Evolutionary conservation across 2,113 vertebrate species (phyloP).

Genomic region (Coptodon rendalli): DNA sequence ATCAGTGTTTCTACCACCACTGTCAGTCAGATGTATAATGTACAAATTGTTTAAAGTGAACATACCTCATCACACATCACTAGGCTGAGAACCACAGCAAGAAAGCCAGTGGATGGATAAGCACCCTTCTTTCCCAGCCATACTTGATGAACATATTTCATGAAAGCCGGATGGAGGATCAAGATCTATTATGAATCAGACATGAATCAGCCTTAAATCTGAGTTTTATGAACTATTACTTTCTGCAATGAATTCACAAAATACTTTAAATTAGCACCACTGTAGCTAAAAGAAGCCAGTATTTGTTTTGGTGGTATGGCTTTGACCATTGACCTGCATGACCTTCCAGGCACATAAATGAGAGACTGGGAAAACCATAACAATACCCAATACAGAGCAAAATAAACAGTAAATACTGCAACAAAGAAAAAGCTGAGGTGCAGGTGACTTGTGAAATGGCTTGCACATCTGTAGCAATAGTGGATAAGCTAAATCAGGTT

Average conservation of each 20-base stretch:
- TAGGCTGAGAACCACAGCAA: neutral
- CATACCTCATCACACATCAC: neutral
- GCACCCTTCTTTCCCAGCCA: neutral
- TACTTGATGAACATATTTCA: neutral
- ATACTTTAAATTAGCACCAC: neutral
- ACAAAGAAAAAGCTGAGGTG: neutral
- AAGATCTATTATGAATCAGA: conserved; percentile 16
- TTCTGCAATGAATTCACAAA: neutral
- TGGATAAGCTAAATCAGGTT: neutral
- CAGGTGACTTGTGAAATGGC: neutral
- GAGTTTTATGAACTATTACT: neutral
- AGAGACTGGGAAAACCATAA: neutral
- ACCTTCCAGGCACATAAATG: neutral
- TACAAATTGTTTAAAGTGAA: neutral
- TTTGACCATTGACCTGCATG: neutral
- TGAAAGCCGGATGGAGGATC: conserved; percentile 41
- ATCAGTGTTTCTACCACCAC: neutral
- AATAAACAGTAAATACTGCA: neutral
- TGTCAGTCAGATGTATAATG: neutral
- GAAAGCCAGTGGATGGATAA: neutral
- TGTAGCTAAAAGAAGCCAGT: neutral
- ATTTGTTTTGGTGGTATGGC: neutral
- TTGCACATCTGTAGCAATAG: neutral
- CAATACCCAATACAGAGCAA: neutral
- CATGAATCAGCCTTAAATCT: neutral